phyloP scores from a whole-genome alignment of 2,113 vertebrate species.

The Thalassarche chlororhynchos region DNA sequence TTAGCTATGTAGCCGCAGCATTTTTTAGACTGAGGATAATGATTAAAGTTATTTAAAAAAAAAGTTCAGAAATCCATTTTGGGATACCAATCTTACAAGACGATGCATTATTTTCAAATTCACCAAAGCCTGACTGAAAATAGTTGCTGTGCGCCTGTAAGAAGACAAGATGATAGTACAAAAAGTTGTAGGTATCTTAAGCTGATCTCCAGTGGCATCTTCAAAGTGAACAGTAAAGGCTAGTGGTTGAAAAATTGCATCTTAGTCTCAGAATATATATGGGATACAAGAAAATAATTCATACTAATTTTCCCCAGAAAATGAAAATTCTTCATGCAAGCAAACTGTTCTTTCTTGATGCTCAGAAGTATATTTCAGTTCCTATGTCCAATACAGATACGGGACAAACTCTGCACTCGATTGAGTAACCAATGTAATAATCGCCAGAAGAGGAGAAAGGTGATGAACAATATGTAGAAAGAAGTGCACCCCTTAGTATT shows the following conservation, averaged over 20 bases:
- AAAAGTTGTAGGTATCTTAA: not conserved
- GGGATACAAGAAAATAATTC: not conserved
- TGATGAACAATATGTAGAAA: not conserved
- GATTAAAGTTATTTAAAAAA: not conserved
- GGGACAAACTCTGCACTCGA: not conserved
- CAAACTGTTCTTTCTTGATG: not conserved
- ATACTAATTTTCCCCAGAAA: not conserved
- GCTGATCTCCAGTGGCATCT: not conserved
- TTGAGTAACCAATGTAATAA: not conserved
- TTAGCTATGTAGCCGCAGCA: not conserved
- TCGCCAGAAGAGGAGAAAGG: not conserved
- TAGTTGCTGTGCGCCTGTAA: not conserved
- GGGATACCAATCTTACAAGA: not conserved
- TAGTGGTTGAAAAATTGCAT: not conserved
- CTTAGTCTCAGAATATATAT: not conserved
- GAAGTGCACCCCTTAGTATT: not conserved
- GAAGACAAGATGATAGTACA: not conserved
- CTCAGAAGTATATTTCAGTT: not conserved
- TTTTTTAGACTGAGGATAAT: not conserved
- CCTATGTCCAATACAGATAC: too few relatives aligned
- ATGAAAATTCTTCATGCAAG: not conserved
- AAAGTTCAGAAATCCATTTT: not conserved
- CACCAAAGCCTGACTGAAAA: not conserved
- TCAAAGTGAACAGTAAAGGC: not conserved
- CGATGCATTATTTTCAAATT: not conserved